Conservation (phyloP, 2,888 invertebrate species). For the Hyposoter didymator region DNA sequence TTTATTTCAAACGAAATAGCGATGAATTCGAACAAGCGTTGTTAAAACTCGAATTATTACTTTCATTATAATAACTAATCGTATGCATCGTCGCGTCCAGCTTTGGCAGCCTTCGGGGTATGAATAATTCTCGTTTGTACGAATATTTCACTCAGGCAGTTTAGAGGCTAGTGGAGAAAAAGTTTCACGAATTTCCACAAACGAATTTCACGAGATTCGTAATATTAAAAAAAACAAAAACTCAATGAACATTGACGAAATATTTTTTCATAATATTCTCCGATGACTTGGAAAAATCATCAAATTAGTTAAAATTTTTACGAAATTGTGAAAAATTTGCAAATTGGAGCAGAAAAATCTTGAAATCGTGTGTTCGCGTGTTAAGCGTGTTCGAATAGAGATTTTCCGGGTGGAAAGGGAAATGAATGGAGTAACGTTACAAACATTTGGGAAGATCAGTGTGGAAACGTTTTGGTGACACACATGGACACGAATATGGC, state of each 20-base stretch:
- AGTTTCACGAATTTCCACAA: background rate
- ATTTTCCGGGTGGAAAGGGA: background rate
- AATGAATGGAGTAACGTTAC: constrained; percentile 34
- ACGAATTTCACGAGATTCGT: background rate
- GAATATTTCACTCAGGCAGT: background rate
- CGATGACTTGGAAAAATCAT: background rate
- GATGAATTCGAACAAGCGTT: background rate
- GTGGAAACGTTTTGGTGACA: constrained; percentile 47
- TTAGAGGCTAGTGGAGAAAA: background rate
- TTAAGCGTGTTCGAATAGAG: background rate
- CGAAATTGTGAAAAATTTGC: background rate
- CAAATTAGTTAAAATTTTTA: background rate
- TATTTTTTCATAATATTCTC: too few species aligned
- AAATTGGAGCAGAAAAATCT: background rate
- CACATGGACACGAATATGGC: constrained; percentile 20
- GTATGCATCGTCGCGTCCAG: background rate
- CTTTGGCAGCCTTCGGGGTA: background rate
- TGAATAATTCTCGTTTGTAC: background rate
- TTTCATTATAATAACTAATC: background rate
- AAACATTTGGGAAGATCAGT: constrained; percentile 17
- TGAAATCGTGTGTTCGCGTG: background rate
- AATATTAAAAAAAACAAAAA: too few species aligned
- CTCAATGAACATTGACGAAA: background rate
- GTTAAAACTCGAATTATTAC: background rate
- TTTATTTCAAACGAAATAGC: background rate